Evolutionary conservation across 2,888 invertebrate genomes (phyloP).

Genomic region (Athalia cordata): DNA sequence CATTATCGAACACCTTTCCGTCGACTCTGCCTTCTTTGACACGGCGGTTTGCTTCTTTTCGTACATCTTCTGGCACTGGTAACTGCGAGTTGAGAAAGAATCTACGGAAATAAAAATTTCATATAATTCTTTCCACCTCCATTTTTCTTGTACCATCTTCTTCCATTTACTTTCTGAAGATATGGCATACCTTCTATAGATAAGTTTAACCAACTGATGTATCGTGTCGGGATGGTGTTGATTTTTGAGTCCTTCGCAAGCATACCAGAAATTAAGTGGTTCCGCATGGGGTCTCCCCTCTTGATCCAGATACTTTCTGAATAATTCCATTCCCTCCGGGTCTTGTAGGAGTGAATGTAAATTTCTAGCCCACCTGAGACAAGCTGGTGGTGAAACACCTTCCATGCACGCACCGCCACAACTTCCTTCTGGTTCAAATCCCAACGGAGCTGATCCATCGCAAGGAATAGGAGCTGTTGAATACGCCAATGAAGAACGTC

Average conservation of each 20-base stretch:
- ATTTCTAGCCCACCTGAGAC: conserved; percentile 92
- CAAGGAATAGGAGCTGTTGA: conserved; percentile 62
- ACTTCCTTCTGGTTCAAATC: conserved; percentile 78
- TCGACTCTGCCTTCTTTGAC: conserved; percentile 83
- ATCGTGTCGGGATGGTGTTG: conserved; percentile 84
- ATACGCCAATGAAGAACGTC: conserved; percentile 70
- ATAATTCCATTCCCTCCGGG: conserved; percentile 91
- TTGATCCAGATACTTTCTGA: conserved; percentile 87
- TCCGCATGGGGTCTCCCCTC: conserved; percentile 87
- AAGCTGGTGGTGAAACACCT: conserved; percentile 79
- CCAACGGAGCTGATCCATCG: conserved; percentile 75
- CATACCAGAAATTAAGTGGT: conserved; percentile 94
- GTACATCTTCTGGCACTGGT: conserved; percentile 88
- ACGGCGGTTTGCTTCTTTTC: conserved; percentile 84
- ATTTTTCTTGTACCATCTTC: too few relatives aligned
- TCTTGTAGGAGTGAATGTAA: conserved; percentile 89
- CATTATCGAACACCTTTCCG: conserved; percentile 89
- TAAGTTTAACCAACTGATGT: conserved; percentile 86
- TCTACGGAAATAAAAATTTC: conserved; percentile 70
- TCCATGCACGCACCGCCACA: conserved; percentile 73
- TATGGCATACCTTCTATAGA: conserved; percentile 77
- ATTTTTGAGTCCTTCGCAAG: conserved; percentile 90
- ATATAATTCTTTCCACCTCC: too few relatives aligned
- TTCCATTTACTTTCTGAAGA: too few relatives aligned
- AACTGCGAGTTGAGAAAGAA: conserved; percentile 88